Evolutionary conservation across 1,140 invertebrate species (phyloP).

Genomic region (Brachionus plicatilis): DNA sequence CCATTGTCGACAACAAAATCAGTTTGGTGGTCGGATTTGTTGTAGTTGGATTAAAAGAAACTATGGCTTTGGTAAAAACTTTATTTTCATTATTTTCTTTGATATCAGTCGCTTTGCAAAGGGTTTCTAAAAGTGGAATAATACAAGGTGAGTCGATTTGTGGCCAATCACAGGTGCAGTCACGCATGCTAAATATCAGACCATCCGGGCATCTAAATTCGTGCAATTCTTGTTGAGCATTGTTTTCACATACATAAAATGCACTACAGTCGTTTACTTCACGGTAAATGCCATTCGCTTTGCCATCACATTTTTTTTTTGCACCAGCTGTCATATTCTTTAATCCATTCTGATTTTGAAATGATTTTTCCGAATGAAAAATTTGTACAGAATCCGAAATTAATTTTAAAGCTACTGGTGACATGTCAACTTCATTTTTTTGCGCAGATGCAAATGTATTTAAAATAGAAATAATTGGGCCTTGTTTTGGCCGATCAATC

Average conservation of each 20-base stretch:
- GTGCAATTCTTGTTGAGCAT: not conserved
- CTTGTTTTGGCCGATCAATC: not conserved
- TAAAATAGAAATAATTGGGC: not conserved
- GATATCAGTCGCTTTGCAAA: not conserved
- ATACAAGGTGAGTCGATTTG: not conserved
- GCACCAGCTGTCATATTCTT: not conserved
- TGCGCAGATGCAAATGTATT: not conserved
- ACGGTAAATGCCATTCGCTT: slow-evolving; percentile 20
- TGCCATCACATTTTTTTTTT: slow-evolving; percentile 1
- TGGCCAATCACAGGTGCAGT: slow-evolving; percentile 40
- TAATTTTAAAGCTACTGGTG: not conserved
- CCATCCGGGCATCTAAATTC: slow-evolving; percentile 5
- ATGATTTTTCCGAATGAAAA: not conserved
- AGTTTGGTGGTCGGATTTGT: not conserved
- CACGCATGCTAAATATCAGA: slow-evolving; percentile 24
- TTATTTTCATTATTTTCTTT: not conserved
- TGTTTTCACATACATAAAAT: slow-evolving; percentile 34
- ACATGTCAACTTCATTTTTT: not conserved
- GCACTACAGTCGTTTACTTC: not conserved
- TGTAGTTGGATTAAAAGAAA: not conserved
- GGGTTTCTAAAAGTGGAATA: not conserved
- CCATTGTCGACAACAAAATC: not conserved
- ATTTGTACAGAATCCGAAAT: not conserved
- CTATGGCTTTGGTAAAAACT: not conserved
- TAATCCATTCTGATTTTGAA: not conserved